A percentile compares a stretch with the other conserved stretches of the same genome.
Conservation (phyloP, 2,888 invertebrate genomes). For the Leucophora obtusa region DNA sequence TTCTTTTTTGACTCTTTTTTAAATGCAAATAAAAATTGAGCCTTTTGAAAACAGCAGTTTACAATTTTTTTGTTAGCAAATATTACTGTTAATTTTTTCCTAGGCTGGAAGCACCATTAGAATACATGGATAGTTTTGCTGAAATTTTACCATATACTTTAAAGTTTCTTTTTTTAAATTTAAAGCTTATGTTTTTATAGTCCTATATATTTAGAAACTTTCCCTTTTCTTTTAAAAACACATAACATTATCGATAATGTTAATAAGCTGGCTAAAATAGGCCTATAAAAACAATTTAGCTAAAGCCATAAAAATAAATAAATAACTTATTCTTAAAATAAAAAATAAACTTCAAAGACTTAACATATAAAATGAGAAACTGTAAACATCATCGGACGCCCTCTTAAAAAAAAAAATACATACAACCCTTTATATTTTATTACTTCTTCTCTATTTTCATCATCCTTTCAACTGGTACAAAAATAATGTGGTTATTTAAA, state of each 20-base stretch:
- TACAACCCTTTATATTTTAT: conserved; percentile 56
- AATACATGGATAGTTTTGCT: too few relatives aligned
- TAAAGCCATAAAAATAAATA: conserved; percentile 70
- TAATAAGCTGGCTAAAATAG: conserved; percentile 54
- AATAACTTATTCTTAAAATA: conserved; percentile 58
- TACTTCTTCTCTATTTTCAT: conserved; percentile 33
- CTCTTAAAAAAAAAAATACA: conserved; percentile 29
- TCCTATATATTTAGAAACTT: not conserved
- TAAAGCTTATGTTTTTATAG: too few relatives aligned
- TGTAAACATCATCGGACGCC: conserved; percentile 48
- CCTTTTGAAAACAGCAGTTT: too few relatives aligned
- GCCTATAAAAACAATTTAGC: conserved; percentile 75
- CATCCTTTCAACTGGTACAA: conserved; percentile 59
- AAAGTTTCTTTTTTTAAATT: too few relatives aligned
- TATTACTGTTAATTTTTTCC: too few relatives aligned
- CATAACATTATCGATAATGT: conserved; percentile 51
- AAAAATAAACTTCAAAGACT: conserved; percentile 48
- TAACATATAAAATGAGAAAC: conserved; percentile 44
- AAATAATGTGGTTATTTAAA: conserved; percentile 61
- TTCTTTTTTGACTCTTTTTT: too few relatives aligned
- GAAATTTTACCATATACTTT: too few relatives aligned
- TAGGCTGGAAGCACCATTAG: too few relatives aligned
- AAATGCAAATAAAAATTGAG: too few relatives aligned
- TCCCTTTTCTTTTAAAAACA: not conserved
- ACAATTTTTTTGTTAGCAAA: too few relatives aligned